These are phyloP conservation scores for Esox masquinongy DNA, from an alignment of 2,797 vertebrate genomes.

Conservation along the genomic window DNA sequence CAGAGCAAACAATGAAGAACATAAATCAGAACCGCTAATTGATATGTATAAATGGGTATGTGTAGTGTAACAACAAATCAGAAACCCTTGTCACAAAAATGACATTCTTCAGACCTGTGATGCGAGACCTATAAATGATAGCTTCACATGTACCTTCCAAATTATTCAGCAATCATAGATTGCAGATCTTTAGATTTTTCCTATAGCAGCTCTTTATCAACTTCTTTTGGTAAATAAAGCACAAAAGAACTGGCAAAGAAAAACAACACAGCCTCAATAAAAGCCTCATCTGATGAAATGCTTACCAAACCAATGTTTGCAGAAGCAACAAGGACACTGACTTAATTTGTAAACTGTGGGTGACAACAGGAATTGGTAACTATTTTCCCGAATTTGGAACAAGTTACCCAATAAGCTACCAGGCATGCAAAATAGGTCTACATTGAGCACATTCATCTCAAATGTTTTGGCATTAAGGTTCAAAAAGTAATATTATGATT, in stretches of 20 bases:
- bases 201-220: neutral
- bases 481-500: neutral
- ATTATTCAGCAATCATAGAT: neutral
- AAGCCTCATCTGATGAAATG: neutral
- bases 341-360: neutral
- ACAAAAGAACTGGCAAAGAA: neutral
- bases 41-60: too few species aligned
- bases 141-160: neutral
- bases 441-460: too few species aligned
- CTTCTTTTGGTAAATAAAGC: neutral
- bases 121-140: neutral
- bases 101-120: too few species aligned
- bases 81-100: too few species aligned
- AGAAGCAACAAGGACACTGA: neutral
- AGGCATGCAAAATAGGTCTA: too few species aligned
- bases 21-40: too few species aligned
- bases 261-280: neutral
- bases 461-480: too few species aligned
- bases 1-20: too few species aligned
- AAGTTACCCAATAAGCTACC: too few species aligned
- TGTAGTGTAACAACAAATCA: too few species aligned
- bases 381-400: neutral
- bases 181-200: neutral
- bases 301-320: neutral
- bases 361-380: neutral